Percentiles rank a stretch among this genome's conserved stretches.
Conservation (phyloP, 1,140 invertebrate genomes). For the Drosophila pandora region DNA sequence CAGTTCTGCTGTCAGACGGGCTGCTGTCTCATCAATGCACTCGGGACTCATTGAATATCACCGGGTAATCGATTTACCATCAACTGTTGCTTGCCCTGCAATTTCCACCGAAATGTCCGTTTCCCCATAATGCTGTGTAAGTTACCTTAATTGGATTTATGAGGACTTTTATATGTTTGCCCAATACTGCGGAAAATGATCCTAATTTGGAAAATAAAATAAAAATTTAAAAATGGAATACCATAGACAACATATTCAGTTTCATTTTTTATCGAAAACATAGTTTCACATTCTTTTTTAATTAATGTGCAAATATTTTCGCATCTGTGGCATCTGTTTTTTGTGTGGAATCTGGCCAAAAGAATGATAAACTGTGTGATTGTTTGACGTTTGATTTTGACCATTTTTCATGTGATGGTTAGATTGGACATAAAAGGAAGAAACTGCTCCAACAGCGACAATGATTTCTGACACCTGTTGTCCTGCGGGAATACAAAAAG, state of each 20-base stretch:
- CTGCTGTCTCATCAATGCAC: conserved; percentile 60
- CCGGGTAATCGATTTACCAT: conserved; percentile 68
- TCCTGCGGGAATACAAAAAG: conserved; percentile 6
- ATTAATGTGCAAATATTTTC: too few species aligned
- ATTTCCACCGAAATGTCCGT: conserved; percentile 6
- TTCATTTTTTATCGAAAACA: too few species aligned
- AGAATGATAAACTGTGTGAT: background rate
- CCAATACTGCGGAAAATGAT: too few species aligned
- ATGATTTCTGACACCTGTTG: conserved; percentile 40
- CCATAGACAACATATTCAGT: too few species aligned
- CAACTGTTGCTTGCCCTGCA: conserved; percentile 56
- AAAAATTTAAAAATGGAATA: too few species aligned
- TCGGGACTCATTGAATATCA: conserved; percentile 43
- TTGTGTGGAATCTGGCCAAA: background rate
- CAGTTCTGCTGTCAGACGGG: conserved; percentile 28
- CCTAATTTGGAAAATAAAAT: too few species aligned
- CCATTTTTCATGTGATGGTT: conserved; percentile 19
- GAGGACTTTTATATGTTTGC: background rate
- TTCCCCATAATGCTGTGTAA: background rate
- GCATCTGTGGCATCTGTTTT: too few species aligned
- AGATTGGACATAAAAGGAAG: conserved; percentile 1
- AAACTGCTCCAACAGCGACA: conserved; percentile 17
- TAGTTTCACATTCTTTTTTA: too few species aligned
- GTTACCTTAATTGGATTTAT: conserved; percentile 2
- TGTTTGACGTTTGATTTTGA: conserved; percentile 33